phyloP scores from a whole-genome alignment of 2,888 invertebrate species.

The Cephus pygmeus region DNA sequence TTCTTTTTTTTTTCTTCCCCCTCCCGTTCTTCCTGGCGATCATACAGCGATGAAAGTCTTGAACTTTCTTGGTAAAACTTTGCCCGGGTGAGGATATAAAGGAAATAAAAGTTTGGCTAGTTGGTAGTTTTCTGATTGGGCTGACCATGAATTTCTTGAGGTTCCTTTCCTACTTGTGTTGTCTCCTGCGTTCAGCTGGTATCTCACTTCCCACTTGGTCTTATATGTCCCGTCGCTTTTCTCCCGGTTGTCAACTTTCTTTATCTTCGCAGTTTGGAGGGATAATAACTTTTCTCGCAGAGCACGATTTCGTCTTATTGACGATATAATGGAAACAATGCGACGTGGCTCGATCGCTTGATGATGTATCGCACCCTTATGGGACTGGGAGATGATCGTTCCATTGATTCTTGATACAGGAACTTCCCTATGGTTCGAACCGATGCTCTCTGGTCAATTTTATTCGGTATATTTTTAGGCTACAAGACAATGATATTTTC shows the following conservation, averaged over 20 bases:
- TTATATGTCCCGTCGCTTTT: background rate
- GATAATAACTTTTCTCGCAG: background rate
- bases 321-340: background rate
- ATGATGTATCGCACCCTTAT: background rate
- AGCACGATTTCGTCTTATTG: background rate
- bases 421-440: background rate
- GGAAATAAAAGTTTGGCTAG: background rate
- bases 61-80: background rate
- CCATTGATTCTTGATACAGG: background rate
- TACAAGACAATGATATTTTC: background rate
- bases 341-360: background rate
- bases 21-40: background rate
- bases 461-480: background rate
- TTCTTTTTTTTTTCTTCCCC: background rate
- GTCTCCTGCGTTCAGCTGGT: background rate
- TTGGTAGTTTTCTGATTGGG: background rate
- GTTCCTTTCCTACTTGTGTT: background rate
- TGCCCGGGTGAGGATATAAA: background rate
- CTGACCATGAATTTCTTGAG: background rate
- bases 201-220: background rate
- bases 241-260: background rate
- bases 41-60: background rate
- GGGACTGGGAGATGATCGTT: background rate
- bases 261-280: background rate
- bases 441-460: background rate